Evolutionary conservation across 2,888 invertebrate species (phyloP), one percentile per base, ranked within the genome.

Genomic region (Chymomyza fuscimana): DNA sequence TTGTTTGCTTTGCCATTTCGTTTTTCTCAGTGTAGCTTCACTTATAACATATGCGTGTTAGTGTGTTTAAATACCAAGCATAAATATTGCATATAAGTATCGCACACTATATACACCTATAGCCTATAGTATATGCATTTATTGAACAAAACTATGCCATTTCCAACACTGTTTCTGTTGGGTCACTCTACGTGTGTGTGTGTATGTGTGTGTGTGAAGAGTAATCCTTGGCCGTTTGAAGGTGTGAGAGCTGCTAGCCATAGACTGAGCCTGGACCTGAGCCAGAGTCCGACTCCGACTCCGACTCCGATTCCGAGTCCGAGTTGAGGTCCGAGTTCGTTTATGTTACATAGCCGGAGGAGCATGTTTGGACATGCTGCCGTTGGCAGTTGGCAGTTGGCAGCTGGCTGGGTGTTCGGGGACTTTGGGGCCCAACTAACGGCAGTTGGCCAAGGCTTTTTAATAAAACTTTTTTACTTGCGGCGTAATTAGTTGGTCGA

Each of bases 401-500:
- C 4, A 32, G 32, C 32, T 22, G 52, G 15, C n/a, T 15, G 51
- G 50, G n/a, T 19, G 51, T 22, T 25, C 63, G n/a, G 52, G 5
- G 22, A 12, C 51, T 51, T 19, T 22, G 40, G 12, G 12, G 40
- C 40, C 40, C 54, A 56, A 54, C 51, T 59, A 51, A 66, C 64
- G 58, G 58, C 59, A 65, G 65, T 66, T 67, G 61, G 67, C 32
- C 67, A 61, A 67, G 67, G 67, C 67, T 67, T 67, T 67, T 67
- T 67, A 67, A 67, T 67, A 67, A 67, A 67, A 67, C 67, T 67
- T 67, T 67, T 67, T 67, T 67, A 67, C 67, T 67, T 67, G 60
- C 62, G 67, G 67, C 67, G 67, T 67, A 67, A 67, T 67, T 67
- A 67, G 67, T 67, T 67, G 67, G 67, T 67, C 67, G 67, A 67